Evolutionary conservation across 2,113 vertebrate genomes (phyloP).

Genomic region (Sebastes schlegelii): DNA sequence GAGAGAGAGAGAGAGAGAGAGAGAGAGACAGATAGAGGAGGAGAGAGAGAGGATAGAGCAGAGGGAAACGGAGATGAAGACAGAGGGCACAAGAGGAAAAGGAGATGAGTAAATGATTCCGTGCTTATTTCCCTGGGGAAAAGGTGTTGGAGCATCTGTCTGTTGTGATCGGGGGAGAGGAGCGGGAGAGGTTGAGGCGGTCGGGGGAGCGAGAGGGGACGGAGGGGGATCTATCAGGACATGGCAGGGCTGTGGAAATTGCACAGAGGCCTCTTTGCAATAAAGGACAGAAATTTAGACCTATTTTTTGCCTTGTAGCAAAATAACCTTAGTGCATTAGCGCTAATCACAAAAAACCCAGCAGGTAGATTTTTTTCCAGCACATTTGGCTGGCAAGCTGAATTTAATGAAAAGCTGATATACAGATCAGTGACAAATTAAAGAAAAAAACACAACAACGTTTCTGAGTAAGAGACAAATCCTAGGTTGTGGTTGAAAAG

Average conservation of each 20-base stretch:
- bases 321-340: slow-evolving; percentile 50
- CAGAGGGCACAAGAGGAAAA: slow-evolving; percentile 67
- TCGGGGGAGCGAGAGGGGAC: slow-evolving; percentile 34
- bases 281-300: slow-evolving; percentile 62
- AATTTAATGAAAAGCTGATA: slow-evolving; percentile 16
- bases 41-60: slow-evolving; percentile 9
- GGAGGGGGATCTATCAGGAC: slow-evolving; percentile 59
- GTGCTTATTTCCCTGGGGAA: slow-evolving; percentile 78
- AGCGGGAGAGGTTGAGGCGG: slow-evolving; percentile 43
- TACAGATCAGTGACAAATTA: slow-evolving; percentile 7
- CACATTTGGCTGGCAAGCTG: not conserved
- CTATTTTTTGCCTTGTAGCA: slow-evolving; percentile 44
- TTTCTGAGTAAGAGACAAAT: not conserved
- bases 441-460: not conserved
- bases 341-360: slow-evolving; percentile 40
- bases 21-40: not conserved
- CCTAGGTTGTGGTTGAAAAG: too few species aligned
- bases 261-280: slow-evolving; percentile 73
- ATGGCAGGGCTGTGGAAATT: slow-evolving; percentile 64
- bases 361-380: slow-evolving; percentile 12
- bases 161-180: slow-evolving; percentile 69
- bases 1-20: slow-evolving; percentile 5
- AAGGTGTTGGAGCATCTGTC: slow-evolving; percentile 74
- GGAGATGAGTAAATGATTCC: slow-evolving; percentile 81
- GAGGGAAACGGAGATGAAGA: slow-evolving; percentile 56